These are phyloP conservation scores for Steinernema khuongi DNA, from an alignment of 1,140 invertebrate species.

Conservation along the genomic window DNA sequence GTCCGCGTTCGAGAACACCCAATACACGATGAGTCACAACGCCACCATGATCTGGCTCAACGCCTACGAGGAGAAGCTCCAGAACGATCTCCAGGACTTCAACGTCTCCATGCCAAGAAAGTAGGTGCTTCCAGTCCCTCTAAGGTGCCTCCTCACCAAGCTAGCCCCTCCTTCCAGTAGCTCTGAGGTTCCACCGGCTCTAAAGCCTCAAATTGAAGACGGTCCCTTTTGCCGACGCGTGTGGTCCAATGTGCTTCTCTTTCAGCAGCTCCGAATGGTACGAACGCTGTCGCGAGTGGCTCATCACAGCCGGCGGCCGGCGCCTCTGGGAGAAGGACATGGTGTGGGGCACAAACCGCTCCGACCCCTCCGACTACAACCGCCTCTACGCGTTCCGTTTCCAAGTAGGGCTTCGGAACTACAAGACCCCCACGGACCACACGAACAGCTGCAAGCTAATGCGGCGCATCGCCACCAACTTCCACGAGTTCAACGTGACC, in stretches of 20 bases:
- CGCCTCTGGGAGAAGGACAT: slow-evolving; percentile 57
- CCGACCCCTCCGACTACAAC: slow-evolving; percentile 25
- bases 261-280: slow-evolving; percentile 51
- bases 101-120: slow-evolving; percentile 41
- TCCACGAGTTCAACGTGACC: slow-evolving; percentile 53
- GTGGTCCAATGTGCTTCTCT: neutral
- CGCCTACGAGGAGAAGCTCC: slow-evolving; percentile 50
- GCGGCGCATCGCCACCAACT: slow-evolving; percentile 47
- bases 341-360: slow-evolving; percentile 42
- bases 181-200: no score
- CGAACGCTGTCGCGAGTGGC: slow-evolving; percentile 50
- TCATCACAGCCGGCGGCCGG: slow-evolving; percentile 54
- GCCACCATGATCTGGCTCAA: slow-evolving; percentile 58
- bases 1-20: slow-evolving; percentile 47
- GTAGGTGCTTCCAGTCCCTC: slow-evolving; percentile 33
- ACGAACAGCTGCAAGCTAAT: slow-evolving; percentile 55
- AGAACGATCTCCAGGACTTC: slow-evolving; percentile 36
- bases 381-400: slow-evolving; percentile 52
- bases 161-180: no score
- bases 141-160: no score
- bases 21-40: slow-evolving; percentile 55
- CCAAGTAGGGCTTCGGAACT: slow-evolving; percentile 55
- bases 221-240: no score
- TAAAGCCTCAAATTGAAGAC: no score
- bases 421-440: slow-evolving; percentile 55